phyloP scores from a whole-genome alignment of 2,888 invertebrate species.

The Holacanthella duospinosa region DNA sequence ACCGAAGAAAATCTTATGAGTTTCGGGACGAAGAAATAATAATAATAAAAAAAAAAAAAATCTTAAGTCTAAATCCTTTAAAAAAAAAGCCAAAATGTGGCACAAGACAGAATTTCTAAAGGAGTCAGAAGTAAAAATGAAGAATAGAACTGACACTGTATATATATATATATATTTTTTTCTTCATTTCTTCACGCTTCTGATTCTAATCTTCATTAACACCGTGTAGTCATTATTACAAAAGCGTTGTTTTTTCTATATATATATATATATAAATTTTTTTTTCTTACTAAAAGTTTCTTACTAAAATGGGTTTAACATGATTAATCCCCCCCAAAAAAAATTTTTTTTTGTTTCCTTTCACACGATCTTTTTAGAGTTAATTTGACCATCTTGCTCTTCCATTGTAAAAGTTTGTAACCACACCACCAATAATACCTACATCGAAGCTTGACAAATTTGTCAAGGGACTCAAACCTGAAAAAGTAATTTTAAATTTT shows the following conservation, averaged over 20 bases:
- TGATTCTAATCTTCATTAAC: slow-evolving; percentile 1
- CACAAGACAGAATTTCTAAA: too few species aligned
- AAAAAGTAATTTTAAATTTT: too few species aligned
- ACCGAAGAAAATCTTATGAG: not conserved
- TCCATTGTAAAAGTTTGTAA: too few species aligned
- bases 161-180: too few species aligned
- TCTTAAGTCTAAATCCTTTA: too few species aligned
- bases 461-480: not conserved
- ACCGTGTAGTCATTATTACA: not conserved
- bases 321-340: not conserved
- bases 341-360: not conserved
- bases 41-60: too few species aligned
- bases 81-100: too few species aligned
- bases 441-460: not conserved
- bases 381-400: too few species aligned
- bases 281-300: not conserved
- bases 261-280: not conserved
- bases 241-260: too few species aligned
- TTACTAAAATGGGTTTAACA: not conserved
- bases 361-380: not conserved
- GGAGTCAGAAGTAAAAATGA: too few species aligned
- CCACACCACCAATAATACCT: not conserved
- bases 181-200: not conserved
- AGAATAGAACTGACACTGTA: too few species aligned
- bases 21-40: too few species aligned